A percentile compares a stretch with the other conserved stretches of the same genome.
Conservation (phyloP, 2,888 invertebrate species). For the Ennomos erosarius region DNA sequence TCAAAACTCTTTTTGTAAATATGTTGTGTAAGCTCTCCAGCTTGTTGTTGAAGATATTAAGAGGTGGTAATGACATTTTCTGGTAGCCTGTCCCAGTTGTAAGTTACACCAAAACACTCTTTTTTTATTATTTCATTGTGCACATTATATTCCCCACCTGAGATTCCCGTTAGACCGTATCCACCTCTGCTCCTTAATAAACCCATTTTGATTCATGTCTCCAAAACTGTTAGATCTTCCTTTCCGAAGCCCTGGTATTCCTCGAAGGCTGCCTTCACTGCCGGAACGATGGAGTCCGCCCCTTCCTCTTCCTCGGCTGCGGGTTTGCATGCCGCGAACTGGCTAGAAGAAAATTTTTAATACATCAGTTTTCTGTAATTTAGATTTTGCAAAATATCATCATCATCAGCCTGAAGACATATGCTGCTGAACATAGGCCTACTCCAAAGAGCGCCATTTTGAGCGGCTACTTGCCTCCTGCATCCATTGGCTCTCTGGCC, state of each 20-base stretch:
- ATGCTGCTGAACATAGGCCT: too few relatives aligned
- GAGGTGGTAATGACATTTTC: too few relatives aligned
- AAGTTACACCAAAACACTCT: too few relatives aligned
- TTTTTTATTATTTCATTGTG: neutral
- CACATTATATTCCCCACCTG: conserved; percentile 46
- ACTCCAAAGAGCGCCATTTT: too few relatives aligned
- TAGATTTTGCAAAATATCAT: too few relatives aligned
- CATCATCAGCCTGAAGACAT: too few relatives aligned
- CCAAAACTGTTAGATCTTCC: conserved; percentile 58
- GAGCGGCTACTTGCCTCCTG: too few relatives aligned
- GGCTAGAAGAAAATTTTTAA: conserved; percentile 46
- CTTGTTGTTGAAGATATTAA: too few relatives aligned
- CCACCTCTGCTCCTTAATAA: conserved; percentile 53
- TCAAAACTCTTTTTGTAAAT: too few relatives aligned
- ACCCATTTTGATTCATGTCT: conserved; percentile 49
- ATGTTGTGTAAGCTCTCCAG: too few relatives aligned
- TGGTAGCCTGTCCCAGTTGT: neutral
- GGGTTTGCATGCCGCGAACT: neutral
- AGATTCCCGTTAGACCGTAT: conserved; percentile 63
- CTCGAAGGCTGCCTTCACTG: conserved; percentile 55
- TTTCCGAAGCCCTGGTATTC: conserved; percentile 51
- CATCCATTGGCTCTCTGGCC: too few relatives aligned
- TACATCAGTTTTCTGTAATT: too few relatives aligned
- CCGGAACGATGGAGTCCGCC: conserved; percentile 56
- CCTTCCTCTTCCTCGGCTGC: conserved; percentile 26